Evolutionary conservation across 2,888 invertebrate genomes (phyloP), one percentile per base, ranked within the genome.

Genomic region (Prosapia bicincta): DNA sequence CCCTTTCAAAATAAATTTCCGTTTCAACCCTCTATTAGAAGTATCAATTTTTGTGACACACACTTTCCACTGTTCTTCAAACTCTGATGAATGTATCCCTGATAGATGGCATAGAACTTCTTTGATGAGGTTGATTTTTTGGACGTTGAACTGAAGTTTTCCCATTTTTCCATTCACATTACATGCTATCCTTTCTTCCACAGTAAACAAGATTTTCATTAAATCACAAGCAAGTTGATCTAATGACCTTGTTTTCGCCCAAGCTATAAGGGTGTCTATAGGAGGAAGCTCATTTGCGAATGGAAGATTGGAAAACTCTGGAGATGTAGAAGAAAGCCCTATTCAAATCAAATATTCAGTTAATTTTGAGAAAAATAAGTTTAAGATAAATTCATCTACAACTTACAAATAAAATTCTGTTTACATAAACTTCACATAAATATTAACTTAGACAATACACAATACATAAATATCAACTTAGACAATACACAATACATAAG

Each of bases 141-240:
- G 84, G 75, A 85, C 83, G 80, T 86, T 85, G 80, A 86, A 86
- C 79, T 85, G 85, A 74, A 85, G 85, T 79, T 86, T 86, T 69
- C 86, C 86, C 85, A 86, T 85, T 83, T 86, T 86, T 69, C 86
- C 85, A 79, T 86, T 86, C 6, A 86, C 86, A 80, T 86, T 86
- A 81, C 86, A 86, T 26, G 85, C 80, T 77, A 86, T 84, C 80
- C 86, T 83, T 80, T 86, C 86, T 79, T 86, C 85, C 7, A 85
- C 84, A 23, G 85, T 84, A 78, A 86, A 86, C 28, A 86, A 82
- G 66, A 85, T 84, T 80, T 86, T 85, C 86, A 86, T 86, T 72
- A 86, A 83, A 81, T 86, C 85, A 79, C 85, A 85, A 73, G 85
- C 85, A 69, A 86, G 83, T 81, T 85, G 85, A 81, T 86, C 86